Evolutionary conservation across 30 jellyfish, hydroid and myxozoan species (phyloP).

Genomic region (Chironex yamaguchii): DNA sequence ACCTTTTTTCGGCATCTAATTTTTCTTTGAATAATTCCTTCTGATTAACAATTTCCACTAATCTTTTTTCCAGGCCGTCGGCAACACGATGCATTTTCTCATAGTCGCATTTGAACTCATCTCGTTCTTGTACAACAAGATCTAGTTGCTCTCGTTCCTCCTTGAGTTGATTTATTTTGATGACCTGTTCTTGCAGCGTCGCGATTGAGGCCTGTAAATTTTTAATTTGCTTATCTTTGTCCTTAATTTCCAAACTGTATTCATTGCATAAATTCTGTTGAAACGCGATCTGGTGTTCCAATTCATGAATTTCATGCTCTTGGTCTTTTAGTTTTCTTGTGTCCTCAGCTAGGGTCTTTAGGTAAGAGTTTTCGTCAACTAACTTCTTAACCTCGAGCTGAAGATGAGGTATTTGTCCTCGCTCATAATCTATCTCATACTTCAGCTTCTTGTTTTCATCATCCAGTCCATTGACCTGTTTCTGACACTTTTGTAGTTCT

Average conservation of each 20-base stretch:
- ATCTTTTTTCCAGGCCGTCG: slow-evolving; percentile 42
- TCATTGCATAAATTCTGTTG: slow-evolving; percentile 84
- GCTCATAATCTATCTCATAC: slow-evolving; percentile 30
- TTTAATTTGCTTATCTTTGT: slow-evolving; percentile 44
- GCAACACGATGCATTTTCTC: neutral
- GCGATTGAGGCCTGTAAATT: neutral
- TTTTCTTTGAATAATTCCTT: slow-evolving; percentile 13
- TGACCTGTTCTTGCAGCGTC: neutral
- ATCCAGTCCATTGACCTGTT: slow-evolving; percentile 22
- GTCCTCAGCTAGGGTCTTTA: slow-evolving; percentile 71
- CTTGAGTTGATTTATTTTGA: neutral
- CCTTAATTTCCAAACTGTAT: slow-evolving; percentile 68
- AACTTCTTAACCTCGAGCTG: slow-evolving; percentile 70
- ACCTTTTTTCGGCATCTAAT: slow-evolving; percentile 36
- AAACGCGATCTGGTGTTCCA: slow-evolving; percentile 66
- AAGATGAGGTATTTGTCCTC: slow-evolving; percentile 59
- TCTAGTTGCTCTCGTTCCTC: neutral
- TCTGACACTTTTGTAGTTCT: slow-evolving; percentile 50
- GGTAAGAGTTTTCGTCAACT: slow-evolving; percentile 79
- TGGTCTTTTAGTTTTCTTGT: neutral
- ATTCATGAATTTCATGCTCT: slow-evolving; percentile 9
- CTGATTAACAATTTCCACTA: slow-evolving; percentile 3
- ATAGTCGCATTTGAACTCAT: neutral
- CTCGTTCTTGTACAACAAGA: neutral
- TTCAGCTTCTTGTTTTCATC: slow-evolving; percentile 69